Evolutionary conservation across 1,140 invertebrate species (phyloP).

Genomic region (Andrena cerasifolii): DNA sequence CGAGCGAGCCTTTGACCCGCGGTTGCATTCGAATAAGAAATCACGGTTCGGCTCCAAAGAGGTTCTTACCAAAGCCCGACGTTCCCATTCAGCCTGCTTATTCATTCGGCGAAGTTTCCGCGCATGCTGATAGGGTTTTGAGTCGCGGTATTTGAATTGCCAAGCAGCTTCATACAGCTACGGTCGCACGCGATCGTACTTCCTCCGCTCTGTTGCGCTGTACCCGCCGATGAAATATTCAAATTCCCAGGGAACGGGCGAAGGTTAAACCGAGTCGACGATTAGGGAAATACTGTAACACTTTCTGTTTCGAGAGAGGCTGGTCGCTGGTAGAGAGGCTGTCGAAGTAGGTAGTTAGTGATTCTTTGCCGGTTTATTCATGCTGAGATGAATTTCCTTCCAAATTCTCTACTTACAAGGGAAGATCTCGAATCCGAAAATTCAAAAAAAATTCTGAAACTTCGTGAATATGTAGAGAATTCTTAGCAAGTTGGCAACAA

Average conservation of each 20-base stretch:
- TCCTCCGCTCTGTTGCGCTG: background rate
- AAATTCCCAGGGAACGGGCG: conserved; percentile 1
- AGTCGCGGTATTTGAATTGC: conserved; percentile 37
- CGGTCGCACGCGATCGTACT: conserved; percentile 4
- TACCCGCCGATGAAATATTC: conserved; percentile 2
- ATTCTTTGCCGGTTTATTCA: too few species aligned
- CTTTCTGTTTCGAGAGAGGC: background rate
- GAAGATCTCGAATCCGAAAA: too few species aligned
- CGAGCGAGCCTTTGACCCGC: conserved; percentile 20
- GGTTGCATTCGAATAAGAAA: conserved; percentile 23
- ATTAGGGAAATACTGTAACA: conserved; percentile 36
- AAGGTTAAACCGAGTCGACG: conserved; percentile 10
- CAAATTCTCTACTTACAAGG: too few species aligned
- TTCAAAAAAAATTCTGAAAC: too few species aligned
- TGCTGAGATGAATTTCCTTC: too few species aligned
- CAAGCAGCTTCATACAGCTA: conserved; percentile 7
- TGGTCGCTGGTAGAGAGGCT: too few species aligned
- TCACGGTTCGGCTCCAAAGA: background rate
- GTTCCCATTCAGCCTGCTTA: background rate
- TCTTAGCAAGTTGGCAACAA: too few species aligned
- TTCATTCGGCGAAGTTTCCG: conserved; percentile 30
- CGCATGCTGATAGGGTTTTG: conserved; percentile 33
- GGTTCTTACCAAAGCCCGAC: background rate
- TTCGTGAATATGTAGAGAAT: too few species aligned
- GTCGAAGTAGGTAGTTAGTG: too few species aligned